Percentiles rank a stretch among this genome's conserved stretches.
Conservation (phyloP, 2,888 invertebrate species). For the Pilophorus perplexus region DNA sequence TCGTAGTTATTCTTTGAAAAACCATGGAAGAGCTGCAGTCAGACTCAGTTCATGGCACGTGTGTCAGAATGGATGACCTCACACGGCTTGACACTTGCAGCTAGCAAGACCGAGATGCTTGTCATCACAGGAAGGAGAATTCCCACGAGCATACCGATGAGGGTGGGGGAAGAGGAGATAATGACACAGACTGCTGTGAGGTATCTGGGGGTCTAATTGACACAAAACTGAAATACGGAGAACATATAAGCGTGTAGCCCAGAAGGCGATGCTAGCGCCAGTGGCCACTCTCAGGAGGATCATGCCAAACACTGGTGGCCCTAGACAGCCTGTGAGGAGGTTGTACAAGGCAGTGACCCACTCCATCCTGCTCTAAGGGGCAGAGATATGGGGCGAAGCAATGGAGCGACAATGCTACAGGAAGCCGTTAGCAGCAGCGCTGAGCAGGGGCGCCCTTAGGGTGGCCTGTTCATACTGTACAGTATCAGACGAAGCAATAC, state of each 20-base stretch:
- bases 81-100: slow-evolving; percentile 30
- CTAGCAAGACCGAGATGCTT: slow-evolving; percentile 37
- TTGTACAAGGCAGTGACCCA: background rate
- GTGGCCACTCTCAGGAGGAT: slow-evolving; percentile 43
- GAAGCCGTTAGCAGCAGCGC: slow-evolving; percentile 42
- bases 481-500: slow-evolving; percentile 47
- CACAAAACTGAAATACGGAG: slow-evolving; percentile 42
- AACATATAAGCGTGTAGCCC: slow-evolving; percentile 42
- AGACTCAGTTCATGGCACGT: slow-evolving; percentile 33
- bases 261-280: slow-evolving; percentile 43
- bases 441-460: slow-evolving; percentile 46
- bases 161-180: background rate
- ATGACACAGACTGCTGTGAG: background rate
- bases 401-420: slow-evolving; percentile 43
- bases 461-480: slow-evolving; percentile 47
- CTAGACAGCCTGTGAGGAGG: slow-evolving; percentile 24
- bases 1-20: background rate
- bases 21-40: slow-evolving; percentile 35
- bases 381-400: slow-evolving; percentile 5
- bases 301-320: no score
- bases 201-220: slow-evolving; percentile 44
- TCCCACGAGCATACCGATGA: background rate
- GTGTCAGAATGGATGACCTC: slow-evolving; percentile 44
- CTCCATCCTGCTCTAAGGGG: slow-evolving; percentile 20
- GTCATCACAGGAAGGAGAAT: slow-evolving; percentile 45